Conservation (phyloP, 1,140 invertebrate genomes). For the Pissodes strobi region DNA sequence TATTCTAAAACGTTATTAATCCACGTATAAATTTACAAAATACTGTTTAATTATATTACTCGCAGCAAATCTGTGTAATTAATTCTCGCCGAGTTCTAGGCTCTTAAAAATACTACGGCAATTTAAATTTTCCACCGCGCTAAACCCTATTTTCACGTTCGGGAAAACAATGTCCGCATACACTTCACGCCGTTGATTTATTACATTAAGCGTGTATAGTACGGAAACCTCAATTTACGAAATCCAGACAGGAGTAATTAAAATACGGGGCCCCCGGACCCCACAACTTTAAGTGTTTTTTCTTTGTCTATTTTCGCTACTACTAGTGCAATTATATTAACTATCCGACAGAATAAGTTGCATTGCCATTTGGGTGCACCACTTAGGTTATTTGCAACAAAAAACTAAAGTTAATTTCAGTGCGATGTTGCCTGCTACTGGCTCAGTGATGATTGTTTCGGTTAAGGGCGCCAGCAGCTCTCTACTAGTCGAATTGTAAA, state of each 20-base stretch:
- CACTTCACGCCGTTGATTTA: slow-evolving; percentile 28
- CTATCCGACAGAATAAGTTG: too few relatives aligned
- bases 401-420: too few relatives aligned
- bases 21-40: too few relatives aligned
- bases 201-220: slow-evolving; percentile 22
- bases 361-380: too few relatives aligned
- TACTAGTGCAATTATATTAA: too few relatives aligned
- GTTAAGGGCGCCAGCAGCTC: too few relatives aligned
- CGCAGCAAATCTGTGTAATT: slow-evolving; percentile 19
- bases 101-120: slow-evolving; percentile 27
- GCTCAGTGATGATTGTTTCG: too few relatives aligned
- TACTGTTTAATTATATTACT: slow-evolving; percentile 17
- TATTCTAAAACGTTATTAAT: too few relatives aligned
- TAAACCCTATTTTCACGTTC: slow-evolving; percentile 27
- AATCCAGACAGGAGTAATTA: slow-evolving; percentile 29
- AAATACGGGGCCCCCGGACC: slow-evolving; percentile 18
- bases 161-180: slow-evolving; percentile 31
- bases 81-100: slow-evolving; percentile 12
- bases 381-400: too few relatives aligned
- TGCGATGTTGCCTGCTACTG: too few relatives aligned
- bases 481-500: too few relatives aligned
- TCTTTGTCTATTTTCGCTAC: too few relatives aligned
- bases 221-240: slow-evolving; percentile 23
- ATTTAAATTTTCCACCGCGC: slow-evolving; percentile 27
- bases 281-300: slow-evolving; percentile 1